These are phyloP conservation scores for Cylindroiulus punctatus DNA, from an alignment of 2,888 invertebrate species.

Conservation along the genomic window DNA sequence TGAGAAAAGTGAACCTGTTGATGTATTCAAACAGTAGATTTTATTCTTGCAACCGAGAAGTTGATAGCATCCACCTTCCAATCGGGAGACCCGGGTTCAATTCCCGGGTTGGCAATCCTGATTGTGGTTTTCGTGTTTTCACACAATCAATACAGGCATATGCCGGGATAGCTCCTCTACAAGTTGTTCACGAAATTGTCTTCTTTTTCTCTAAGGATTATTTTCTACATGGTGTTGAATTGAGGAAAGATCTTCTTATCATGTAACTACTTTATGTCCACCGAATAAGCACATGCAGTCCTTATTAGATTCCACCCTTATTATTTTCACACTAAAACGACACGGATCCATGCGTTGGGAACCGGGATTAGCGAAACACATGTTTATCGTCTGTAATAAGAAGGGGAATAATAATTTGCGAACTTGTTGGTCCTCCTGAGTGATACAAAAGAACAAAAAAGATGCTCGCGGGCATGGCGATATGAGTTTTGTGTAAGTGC, in stretches of 20 bases:
- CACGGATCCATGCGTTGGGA: constrained; percentile 12
- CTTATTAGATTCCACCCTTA: neutral
- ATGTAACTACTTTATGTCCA: neutral
- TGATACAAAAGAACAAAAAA: neutral
- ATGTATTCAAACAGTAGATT: neutral
- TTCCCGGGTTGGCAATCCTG: too few species aligned
- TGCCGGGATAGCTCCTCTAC: too few species aligned
- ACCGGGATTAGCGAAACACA: constrained; percentile 16
- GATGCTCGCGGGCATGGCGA: neutral
- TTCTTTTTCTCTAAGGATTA: too few species aligned
- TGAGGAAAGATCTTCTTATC: too few species aligned
- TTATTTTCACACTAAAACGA: constrained; percentile 2
- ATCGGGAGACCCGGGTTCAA: too few species aligned
- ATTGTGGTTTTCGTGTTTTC: too few species aligned
- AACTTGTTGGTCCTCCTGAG: constrained; percentile 35
- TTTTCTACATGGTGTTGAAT: too few species aligned
- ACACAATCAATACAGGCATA: too few species aligned
- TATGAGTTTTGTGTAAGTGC: constrained; percentile 4
- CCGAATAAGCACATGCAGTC: neutral
- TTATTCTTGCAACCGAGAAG: too few species aligned
- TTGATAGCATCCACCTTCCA: too few species aligned
- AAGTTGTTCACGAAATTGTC: too few species aligned
- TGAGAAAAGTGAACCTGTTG: neutral
- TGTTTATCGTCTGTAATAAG: constrained; percentile 1
- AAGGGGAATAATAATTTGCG: constrained; percentile 13